Percentiles rank a stretch among this genome's conserved stretches.
Conservation (phyloP, 2,113 vertebrate genomes). For the Lontra canadensis region DNA sequence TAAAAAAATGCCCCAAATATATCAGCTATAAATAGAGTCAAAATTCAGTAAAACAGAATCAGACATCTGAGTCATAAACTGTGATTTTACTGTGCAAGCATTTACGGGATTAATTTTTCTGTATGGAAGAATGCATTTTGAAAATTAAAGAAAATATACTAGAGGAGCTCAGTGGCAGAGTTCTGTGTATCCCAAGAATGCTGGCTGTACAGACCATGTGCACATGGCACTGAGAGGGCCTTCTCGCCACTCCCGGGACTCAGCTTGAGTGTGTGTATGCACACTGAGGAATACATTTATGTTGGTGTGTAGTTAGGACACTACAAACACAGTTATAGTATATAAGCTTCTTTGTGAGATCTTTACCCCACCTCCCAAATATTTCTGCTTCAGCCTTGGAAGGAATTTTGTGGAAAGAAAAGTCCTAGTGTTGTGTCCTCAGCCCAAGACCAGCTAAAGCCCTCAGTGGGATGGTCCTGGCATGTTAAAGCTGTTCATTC, state of each 20-base stretch:
- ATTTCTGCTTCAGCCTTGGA: neutral
- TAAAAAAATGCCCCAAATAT: constrained; percentile 19
- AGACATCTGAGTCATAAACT: constrained; percentile 48
- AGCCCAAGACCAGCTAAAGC: neutral
- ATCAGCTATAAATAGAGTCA: constrained; percentile 64
- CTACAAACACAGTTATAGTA: neutral
- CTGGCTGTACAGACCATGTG: neutral
- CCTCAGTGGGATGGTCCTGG: neutral
- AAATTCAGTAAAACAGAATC: constrained; percentile 56
- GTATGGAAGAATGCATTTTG: constrained; percentile 33
- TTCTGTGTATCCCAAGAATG: neutral
- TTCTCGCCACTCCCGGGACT: neutral
- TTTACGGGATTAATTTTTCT: constrained; percentile 50
- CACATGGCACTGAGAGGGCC: neutral
- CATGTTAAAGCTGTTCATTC: neutral
- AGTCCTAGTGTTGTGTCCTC: neutral
- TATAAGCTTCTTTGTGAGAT: neutral
- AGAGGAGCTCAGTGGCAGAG: neutral
- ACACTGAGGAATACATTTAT: neutral
- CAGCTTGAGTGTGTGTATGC: neutral
- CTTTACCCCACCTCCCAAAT: neutral
- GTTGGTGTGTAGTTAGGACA: neutral
- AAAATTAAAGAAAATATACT: constrained; percentile 60
- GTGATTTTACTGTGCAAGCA: constrained; percentile 63
- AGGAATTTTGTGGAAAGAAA: neutral